Conservation (phyloP, 2,888 invertebrate genomes). For the Dendrolimus houi region DNA sequence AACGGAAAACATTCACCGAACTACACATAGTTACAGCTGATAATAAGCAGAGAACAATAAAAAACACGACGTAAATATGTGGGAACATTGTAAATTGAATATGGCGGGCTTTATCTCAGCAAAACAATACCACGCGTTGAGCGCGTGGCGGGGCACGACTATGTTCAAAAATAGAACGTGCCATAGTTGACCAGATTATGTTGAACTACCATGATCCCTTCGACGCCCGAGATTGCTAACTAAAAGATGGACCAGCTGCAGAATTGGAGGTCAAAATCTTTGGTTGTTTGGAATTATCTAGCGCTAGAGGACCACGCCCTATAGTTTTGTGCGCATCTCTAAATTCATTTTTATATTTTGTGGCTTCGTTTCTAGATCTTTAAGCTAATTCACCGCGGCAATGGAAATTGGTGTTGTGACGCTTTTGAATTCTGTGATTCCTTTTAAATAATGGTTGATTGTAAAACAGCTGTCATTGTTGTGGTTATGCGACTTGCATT, state of each 20-base stretch:
- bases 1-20: slow-evolving; percentile 20
- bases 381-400: not conserved
- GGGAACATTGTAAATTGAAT: slow-evolving; percentile 28
- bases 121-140: slow-evolving; percentile 65
- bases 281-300: slow-evolving; percentile 13
- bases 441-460: not conserved
- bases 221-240: slow-evolving; percentile 4
- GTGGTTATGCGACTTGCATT: too few relatives aligned
- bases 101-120: slow-evolving; percentile 43
- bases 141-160: slow-evolving; percentile 53
- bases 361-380: slow-evolving; percentile 3
- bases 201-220: slow-evolving; percentile 23
- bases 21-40: slow-evolving; percentile 40
- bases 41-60: slow-evolving; percentile 37
- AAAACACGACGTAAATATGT: slow-evolving; percentile 56
- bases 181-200: slow-evolving; percentile 30
- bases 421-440: not conserved
- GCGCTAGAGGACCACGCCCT: slow-evolving; percentile 54
- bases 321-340: slow-evolving; percentile 24
- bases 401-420: not conserved
- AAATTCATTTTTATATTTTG: slow-evolving; percentile 9
- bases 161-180: slow-evolving; percentile 55
- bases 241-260: not conserved
- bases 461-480: not conserved
- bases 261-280: slow-evolving; percentile 18